A percentile compares a stretch with the other conserved stretches of the same genome.
Conservation (phyloP, 2,113 vertebrate genomes). For the Dinomys branickii region DNA sequence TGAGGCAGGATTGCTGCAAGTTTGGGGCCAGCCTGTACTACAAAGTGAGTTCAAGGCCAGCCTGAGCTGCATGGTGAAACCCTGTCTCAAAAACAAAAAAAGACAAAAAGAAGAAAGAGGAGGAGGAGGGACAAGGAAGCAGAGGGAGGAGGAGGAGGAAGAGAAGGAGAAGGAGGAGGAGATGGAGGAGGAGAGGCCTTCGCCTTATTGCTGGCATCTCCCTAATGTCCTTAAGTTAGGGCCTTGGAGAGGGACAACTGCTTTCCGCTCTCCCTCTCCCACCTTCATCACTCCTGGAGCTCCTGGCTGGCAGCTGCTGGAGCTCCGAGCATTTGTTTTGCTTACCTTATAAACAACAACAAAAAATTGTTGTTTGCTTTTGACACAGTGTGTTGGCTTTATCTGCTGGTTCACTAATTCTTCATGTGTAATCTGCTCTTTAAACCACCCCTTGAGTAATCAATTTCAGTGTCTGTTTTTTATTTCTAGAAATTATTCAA, state of each 20-base stretch:
- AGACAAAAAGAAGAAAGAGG: too few relatives aligned
- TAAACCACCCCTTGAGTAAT: background rate
- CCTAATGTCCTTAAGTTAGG: background rate
- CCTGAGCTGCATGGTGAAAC: too few relatives aligned
- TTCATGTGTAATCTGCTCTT: background rate
- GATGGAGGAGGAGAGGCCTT: background rate
- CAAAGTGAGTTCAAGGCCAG: too few relatives aligned
- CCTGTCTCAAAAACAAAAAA: too few relatives aligned
- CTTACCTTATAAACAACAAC: background rate
- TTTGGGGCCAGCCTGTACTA: too few relatives aligned
- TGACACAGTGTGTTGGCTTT: background rate
- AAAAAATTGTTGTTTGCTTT: too few relatives aligned
- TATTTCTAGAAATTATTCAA: background rate
- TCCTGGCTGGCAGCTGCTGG: background rate
- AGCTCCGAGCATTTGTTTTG: accelerated
- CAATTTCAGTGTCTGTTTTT: background rate
- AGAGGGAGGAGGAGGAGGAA: too few relatives aligned
- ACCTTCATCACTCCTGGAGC: background rate
- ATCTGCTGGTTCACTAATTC: background rate
- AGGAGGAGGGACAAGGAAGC: too few relatives aligned
- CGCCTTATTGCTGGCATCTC: too few relatives aligned
- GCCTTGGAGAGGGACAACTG: too few relatives aligned
- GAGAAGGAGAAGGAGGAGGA: too few relatives aligned
- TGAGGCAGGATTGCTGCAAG: too few relatives aligned
- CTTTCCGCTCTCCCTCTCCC: background rate